Evolutionary conservation across 2,113 vertebrate genomes (phyloP).

Genomic region (Colossoma macropomum): DNA sequence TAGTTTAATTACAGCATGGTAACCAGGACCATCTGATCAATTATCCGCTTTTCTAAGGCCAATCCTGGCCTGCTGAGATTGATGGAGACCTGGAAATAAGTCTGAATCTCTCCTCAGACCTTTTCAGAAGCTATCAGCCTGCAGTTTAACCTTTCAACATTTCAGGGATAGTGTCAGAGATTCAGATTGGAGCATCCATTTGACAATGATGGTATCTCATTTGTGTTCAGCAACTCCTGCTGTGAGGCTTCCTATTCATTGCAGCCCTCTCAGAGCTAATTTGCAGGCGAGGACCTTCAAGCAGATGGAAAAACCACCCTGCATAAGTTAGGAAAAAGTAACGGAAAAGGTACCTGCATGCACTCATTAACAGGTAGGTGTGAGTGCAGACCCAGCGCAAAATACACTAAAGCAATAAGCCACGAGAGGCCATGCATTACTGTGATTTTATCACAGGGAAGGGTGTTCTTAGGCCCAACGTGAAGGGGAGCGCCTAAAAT

Average conservation of each 20-base stretch:
- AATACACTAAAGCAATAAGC: no score
- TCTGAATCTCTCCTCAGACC: background rate
- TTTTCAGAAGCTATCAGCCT: background rate
- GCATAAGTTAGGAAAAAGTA: background rate
- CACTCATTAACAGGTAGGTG: no score
- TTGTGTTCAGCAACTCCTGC: background rate
- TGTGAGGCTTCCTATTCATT: background rate
- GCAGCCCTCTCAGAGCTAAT: background rate
- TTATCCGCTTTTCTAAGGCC: background rate
- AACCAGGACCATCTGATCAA: background rate
- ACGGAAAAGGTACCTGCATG: background rate
- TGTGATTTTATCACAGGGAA: no score
- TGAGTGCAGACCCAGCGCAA: no score
- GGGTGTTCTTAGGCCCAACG: no score
- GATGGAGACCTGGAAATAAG: background rate
- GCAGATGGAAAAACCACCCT: background rate
- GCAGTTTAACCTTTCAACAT: background rate
- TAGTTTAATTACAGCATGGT: background rate
- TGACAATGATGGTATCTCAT: constrained; percentile 6
- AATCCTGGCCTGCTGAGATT: background rate
- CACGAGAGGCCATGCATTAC: no score
- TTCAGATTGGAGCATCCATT: background rate
- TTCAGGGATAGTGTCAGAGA: background rate
- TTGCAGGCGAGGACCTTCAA: background rate
- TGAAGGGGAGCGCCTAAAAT: no score